A percentile compares a stretch with the other conserved stretches of the same genome.
Evolutionary conservation across 2,888 invertebrate species (phyloP).

Genomic region (Acanthosepion pharaonis): DNA sequence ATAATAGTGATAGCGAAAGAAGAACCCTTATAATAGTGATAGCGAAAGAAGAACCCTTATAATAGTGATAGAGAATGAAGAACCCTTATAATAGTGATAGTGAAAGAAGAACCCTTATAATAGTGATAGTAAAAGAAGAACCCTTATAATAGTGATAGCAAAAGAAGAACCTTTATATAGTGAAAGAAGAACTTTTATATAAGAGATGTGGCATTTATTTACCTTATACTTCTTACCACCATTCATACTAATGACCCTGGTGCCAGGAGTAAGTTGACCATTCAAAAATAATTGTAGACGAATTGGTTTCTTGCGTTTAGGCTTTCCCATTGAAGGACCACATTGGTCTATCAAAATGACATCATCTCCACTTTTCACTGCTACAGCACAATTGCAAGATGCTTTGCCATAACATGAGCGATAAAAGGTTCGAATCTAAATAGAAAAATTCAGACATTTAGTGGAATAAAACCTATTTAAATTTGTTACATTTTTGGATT

Average conservation of each 20-base stretch:
- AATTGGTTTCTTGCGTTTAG: conserved; percentile 48
- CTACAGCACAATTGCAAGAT: conserved; percentile 64
- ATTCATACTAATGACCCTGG: conserved; percentile 55
- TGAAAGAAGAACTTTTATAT: too few species aligned
- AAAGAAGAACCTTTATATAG: too few species aligned
- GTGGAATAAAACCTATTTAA: too few species aligned
- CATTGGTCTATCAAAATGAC: conserved; percentile 64
- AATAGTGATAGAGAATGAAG: too few species aligned
- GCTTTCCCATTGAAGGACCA: conserved; percentile 46
- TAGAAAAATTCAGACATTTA: neutral
- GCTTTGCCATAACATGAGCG: conserved; percentile 55
- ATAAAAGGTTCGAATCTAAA: conserved; percentile 56
- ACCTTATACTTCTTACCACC: conserved; percentile 62
- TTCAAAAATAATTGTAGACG: conserved; percentile 55
- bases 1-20: too few species aligned
- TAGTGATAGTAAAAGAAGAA: neutral
- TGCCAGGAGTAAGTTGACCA: conserved; percentile 59
- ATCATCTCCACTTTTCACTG: conserved; percentile 64
- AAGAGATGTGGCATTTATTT: conserved; percentile 25
- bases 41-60: too few species aligned
- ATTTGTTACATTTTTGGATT: too few species aligned
- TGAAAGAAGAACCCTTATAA: too few species aligned
- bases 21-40: too few species aligned
- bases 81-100: too few species aligned
- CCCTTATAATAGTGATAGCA: too few species aligned